Evolutionary conservation across 2,113 vertebrate species (phyloP), one percentile per base, ranked within the genome.

Genomic region (Mola mola): DNA sequence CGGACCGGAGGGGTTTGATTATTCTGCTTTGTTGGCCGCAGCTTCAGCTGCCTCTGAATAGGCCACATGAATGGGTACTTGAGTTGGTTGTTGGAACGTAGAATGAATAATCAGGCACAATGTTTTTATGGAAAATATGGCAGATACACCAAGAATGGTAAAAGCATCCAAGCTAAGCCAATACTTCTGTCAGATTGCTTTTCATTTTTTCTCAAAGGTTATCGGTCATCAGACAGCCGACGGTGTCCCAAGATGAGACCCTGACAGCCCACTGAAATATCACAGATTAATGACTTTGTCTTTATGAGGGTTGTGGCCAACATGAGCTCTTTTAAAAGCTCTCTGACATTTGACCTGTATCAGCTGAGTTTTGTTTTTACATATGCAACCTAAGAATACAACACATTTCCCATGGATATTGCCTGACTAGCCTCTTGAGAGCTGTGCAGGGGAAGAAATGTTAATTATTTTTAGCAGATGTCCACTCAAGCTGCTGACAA

Each of bases 141-240:
- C 26, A 25, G n/a, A 56, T 41, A 46, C 24, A 55, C 42, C 31
- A 21, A 51, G 29, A 29, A 33, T 15, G 29, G 9, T 38, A 24
- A 44, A 63, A 58, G 40, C 65, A 28, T 55, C 24, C 25, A n/a
- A 22, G 41, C 42, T 17, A 21, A 58, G 22, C 20, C 20, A 52
- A 57, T 42, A 31, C 20, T 55, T 44, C 50, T 49, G 15, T 57
- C 34, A 31, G 61, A 62, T 73, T 47, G 31, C 41, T 49, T 59
- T 42, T 73, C 24, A 58, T 60, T 34, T 50, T 61, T 73, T 74
- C 60, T 49, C 47, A 82, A 74, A 79, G 66, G 76, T 85, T 78
- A 73, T 82, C 79, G 48, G 66, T 62, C 65, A 71, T 73, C 65
- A 69, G 19, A 36, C 15, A 21, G 28, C 75, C 55, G 28, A 61